A percentile compares a stretch with the other conserved stretches of the same genome.
These are phyloP conservation scores for Tragulus kanchil DNA, from an alignment of 2,113 vertebrate species.

Conservation along the genomic window DNA sequence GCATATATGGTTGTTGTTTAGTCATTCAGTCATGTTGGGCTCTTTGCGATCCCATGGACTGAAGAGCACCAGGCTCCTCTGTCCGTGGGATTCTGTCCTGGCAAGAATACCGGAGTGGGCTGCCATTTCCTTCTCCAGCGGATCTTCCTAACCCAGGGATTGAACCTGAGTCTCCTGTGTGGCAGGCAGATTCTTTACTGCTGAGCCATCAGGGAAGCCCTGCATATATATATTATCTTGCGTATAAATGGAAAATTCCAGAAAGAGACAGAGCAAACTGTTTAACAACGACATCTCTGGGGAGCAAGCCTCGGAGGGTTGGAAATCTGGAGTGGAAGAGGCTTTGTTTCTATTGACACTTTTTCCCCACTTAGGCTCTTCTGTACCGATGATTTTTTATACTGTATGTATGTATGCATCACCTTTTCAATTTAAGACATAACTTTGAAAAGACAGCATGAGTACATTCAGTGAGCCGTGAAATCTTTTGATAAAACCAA, in stretches of 20 bases:
- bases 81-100: not conserved
- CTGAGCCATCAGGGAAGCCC: not conserved
- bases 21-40: not conserved
- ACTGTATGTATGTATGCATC: not conserved
- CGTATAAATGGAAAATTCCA: not conserved
- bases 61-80: not conserved
- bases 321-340: not conserved
- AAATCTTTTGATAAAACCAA: constrained; percentile 55
- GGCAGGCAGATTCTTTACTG: not conserved
- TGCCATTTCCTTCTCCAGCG: not conserved
- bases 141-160: not conserved
- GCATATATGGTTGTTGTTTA: too few species aligned
- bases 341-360: not conserved
- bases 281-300: not conserved
- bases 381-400: not conserved
- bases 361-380: not conserved
- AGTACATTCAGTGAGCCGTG: constrained; percentile 22
- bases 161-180: not conserved
- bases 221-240: too few species aligned
- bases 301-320: not conserved
- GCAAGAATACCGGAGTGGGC: not conserved
- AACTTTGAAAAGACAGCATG: constrained; percentile 10
- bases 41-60: not conserved
- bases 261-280: not conserved
- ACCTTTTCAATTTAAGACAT: constrained; percentile 30